Conservation (phyloP, 2,113 vertebrate species). For the Ondatra zibethicus region DNA sequence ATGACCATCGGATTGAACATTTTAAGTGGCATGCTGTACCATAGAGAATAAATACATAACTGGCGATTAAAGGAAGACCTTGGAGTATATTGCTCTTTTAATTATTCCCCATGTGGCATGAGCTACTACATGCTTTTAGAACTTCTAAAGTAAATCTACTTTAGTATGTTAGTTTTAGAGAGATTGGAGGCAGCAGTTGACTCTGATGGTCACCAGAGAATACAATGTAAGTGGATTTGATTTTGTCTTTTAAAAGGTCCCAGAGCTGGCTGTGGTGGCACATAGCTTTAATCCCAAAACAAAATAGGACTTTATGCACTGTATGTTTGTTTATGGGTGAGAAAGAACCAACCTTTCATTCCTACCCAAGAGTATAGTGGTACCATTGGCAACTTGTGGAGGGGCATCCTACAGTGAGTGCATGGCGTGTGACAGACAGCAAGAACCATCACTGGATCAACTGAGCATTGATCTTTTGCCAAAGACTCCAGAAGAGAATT, state of each 20-base stretch:
- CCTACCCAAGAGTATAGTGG: constrained; percentile 46
- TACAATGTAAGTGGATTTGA: constrained; percentile 76
- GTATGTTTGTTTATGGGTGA: constrained; percentile 72
- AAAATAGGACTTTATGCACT: constrained; percentile 79
- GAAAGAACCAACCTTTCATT: constrained; percentile 68
- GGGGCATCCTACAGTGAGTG: constrained; percentile 52
- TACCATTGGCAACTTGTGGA: constrained; percentile 30
- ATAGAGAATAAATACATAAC: constrained; percentile 68
- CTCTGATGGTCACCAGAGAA: constrained; percentile 80
- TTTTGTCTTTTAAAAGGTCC: constrained; percentile 74
- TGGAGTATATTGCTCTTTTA: constrained; percentile 65
- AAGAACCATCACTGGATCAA: constrained; percentile 49
- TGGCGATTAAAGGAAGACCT: constrained; percentile 74
- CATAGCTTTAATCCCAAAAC: constrained; percentile 56
- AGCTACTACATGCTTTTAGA: constrained; percentile 64
- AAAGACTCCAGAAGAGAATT: constrained; percentile 48
- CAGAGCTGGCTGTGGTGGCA: background rate
- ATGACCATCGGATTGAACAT: constrained; percentile 63
- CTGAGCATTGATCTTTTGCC: background rate
- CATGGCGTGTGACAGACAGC: constrained; percentile 49
- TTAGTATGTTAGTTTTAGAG: constrained; percentile 73
- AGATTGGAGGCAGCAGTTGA: constrained; percentile 73
- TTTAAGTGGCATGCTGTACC: constrained; percentile 43
- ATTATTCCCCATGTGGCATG: constrained; percentile 49
- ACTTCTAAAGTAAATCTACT: constrained; percentile 75